Base-by-base conservation (phyloP, 2,888 invertebrate genomes). In the Bugula neritina region DNA sequence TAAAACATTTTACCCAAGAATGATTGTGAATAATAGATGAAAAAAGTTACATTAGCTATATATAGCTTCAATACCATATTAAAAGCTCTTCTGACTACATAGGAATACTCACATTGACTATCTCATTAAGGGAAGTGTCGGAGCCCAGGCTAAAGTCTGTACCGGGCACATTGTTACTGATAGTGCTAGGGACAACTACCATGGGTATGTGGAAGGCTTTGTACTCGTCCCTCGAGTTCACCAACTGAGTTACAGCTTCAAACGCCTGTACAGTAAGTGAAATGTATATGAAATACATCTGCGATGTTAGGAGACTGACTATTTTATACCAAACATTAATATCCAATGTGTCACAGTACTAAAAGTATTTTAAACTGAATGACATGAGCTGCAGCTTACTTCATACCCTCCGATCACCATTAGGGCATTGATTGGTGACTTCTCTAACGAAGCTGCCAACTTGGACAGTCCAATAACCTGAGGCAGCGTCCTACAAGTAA, bases 101-200 rank as follows among this genome's bases (percentile, higher is more conserved):
- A 13, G 25, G 25, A 17, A 5, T 13, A 78, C 82, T 84, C 81
- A 89, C 89, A 84, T 94, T 93, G 0, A 97, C 95, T 79, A 99
- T 99, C 87, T 99, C 99, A 85, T 99, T 99, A 73, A 98, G 88
- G 1, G 98, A 96, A 1, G 99, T 98, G 83, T 99, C 99, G 74
- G 93, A 91, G 72, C 98, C 99, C 63, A 99, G 88, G 1, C 94
- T 94, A 87, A 98, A 96, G 85, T 97, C 96, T 0, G 96, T 96
- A 72, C 99, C 99, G 73, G 99, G 99, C 72, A 99, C 95, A 84
- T 99, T 99, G 87, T 99, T 99, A 82, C 95, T 95, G 83, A 99
- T 99, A 35, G 99, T 99, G 58, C 95, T 91, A 0, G 99, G 99
- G 70, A 99, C 90, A 77, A 97, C 92, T 75, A 92, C 91, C 78